These are phyloP conservation scores for Rhipidura dahli DNA, from an alignment of 2,113 vertebrate species.

Conservation along the genomic window DNA sequence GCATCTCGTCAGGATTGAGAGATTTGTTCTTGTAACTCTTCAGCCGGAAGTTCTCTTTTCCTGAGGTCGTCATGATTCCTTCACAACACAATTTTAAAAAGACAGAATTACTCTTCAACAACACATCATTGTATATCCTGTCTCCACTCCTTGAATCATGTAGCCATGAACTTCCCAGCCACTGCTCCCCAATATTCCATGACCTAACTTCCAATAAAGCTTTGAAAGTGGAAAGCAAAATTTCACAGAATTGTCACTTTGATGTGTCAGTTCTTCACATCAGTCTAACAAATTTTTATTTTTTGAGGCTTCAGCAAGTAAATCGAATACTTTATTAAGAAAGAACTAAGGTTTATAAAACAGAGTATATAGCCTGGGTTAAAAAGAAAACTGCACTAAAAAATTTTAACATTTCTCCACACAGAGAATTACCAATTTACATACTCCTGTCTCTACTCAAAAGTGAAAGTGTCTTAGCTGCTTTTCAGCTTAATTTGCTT, in stretches of 20 bases:
- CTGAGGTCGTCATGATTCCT: slow-evolving; percentile 91
- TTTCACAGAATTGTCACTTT: neutral
- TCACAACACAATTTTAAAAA: neutral
- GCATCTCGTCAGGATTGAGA: slow-evolving; percentile 96
- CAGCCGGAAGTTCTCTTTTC: slow-evolving; percentile 95
- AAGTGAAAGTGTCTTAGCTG: neutral
- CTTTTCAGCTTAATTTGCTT: neutral
- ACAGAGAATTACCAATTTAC: neutral
- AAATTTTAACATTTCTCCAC: neutral
- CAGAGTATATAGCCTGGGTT: neutral
- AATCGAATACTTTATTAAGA: neutral
- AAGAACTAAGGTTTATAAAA: neutral
- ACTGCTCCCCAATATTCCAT: rapidly evolving
- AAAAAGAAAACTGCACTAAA: neutral
- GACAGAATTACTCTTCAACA: neutral
- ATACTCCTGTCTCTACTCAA: neutral
- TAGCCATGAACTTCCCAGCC: neutral
- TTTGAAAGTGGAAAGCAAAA: neutral
- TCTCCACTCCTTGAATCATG: neutral
- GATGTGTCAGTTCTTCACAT: neutral
- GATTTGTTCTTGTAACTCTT: slow-evolving; percentile 99
- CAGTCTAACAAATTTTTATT: neutral
- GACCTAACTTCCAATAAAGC: neutral
- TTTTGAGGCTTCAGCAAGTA: neutral
- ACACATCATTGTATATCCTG: neutral